Percentiles rank a stretch among this genome's conserved stretches.
Conservation (phyloP, 37 sponge, comb jelly and placozoan species). For the Petrosia ficiformis region DNA sequence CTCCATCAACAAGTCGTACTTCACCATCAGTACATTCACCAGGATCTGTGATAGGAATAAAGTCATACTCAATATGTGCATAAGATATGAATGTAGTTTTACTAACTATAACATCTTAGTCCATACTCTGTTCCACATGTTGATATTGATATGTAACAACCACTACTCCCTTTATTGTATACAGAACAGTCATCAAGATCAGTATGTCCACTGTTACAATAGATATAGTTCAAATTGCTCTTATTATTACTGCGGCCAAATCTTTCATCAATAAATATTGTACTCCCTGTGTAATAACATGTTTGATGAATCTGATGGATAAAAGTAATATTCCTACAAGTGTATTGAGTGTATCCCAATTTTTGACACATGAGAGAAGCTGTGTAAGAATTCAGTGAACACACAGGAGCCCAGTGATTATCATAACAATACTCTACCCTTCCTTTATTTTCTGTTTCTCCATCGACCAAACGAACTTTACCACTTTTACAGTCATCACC, state of each 20-base stretch:
- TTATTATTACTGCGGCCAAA: not conserved
- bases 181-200: not conserved
- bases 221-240: not conserved
- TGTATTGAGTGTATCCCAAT: constrained; percentile 7
- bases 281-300: not conserved
- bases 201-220: not conserved
- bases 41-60: not conserved
- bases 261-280: constrained; percentile 3
- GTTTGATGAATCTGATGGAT: too few relatives aligned
- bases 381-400: not conserved
- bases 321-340: not conserved
- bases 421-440: not conserved
- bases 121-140: not conserved
- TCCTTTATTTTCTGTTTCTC: not conserved
- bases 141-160: not conserved
- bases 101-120: not conserved
- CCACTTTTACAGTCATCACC: not conserved
- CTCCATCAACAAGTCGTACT: not conserved
- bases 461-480: not conserved
- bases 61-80: not conserved
- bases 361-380: not conserved
- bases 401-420: not conserved
- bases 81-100: not conserved
- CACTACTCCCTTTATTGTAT: not conserved
- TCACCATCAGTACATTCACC: constrained; percentile 5